Conservation (phyloP, 2,113 vertebrate genomes). For the Tylochromis polylepis region DNA sequence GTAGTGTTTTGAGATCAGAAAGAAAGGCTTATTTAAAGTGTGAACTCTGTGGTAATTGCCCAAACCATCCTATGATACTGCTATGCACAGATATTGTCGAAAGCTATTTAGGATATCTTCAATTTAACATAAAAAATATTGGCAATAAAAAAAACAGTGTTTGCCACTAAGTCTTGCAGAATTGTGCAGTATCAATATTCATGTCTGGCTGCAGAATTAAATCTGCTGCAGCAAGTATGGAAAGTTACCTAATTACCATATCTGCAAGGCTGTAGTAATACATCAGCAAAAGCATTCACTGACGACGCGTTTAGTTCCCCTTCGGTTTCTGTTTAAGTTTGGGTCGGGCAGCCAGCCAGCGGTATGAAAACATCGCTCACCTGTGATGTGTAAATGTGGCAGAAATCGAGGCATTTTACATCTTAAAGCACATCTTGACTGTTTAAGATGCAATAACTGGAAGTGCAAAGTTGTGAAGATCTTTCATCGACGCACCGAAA, state of each 20-base stretch:
- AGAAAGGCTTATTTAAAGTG: background rate
- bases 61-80: background rate
- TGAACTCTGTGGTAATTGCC: background rate
- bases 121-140: background rate
- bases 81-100: background rate
- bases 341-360: background rate
- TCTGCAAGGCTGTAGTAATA: background rate
- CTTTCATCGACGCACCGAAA: background rate
- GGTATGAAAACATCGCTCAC: background rate
- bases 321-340: background rate
- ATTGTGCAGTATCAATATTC: background rate
- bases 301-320: background rate
- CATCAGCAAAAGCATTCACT: background rate
- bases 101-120: background rate
- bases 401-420: background rate
- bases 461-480: background rate
- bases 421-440: background rate
- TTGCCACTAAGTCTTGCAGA: accelerated
- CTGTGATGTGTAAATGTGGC: background rate
- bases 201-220: background rate
- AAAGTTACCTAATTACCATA: background rate
- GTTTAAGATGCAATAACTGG: background rate
- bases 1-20: background rate
- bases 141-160: background rate
- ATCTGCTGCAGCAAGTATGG: background rate